phyloP scores from a whole-genome alignment of 2,888 invertebrate species.

The Lamellibrachia columna region DNA sequence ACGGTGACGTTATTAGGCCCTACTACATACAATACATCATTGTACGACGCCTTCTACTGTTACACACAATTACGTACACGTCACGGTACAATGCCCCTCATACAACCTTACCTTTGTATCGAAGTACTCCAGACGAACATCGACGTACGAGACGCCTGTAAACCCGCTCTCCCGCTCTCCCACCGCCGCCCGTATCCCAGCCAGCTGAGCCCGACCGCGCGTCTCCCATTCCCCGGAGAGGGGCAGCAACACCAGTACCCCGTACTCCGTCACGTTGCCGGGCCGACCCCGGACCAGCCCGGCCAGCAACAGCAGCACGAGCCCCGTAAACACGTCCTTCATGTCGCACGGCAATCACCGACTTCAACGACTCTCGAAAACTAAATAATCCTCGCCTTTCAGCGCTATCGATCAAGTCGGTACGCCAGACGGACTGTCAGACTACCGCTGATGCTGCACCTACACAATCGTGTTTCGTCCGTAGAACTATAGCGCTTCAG shows the following conservation, averaged over 20 bases:
- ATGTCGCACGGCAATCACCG: neutral
- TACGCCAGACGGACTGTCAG: neutral
- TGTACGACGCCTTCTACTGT: neutral
- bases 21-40: neutral
- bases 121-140: neutral
- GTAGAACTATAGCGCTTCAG: neutral
- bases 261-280: neutral
- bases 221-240: neutral
- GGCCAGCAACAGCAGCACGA: neutral
- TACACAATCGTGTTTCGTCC: neutral
- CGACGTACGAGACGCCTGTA: neutral
- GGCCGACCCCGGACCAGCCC: neutral
- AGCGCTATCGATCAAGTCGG: neutral
- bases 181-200: neutral
- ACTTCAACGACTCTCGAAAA: neutral
- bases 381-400: neutral
- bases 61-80: neutral
- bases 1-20: neutral
- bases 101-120: neutral
- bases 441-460: neutral
- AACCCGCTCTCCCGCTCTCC: constrained; percentile 1
- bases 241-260: neutral
- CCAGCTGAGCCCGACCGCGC: neutral
- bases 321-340: neutral
- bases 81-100: neutral